Conservation (phyloP, 1,140 invertebrate species). For the Steinernema feltiae region DNA sequence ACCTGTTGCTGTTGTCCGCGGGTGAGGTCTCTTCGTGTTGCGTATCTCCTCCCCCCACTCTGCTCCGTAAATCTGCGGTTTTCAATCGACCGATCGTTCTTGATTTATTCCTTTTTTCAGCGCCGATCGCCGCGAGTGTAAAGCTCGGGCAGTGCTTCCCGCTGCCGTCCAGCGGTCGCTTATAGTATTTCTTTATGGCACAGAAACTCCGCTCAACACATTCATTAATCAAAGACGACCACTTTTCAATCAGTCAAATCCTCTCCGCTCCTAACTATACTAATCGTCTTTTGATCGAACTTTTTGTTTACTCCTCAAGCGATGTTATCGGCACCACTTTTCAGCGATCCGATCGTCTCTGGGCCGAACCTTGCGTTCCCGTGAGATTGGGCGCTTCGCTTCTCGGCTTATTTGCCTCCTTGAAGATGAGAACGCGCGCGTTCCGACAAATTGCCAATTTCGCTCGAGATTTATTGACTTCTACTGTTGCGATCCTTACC, state of each 20-base stretch:
- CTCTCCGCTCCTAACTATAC: not conserved
- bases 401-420: not conserved
- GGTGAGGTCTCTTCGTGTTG: not conserved
- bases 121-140: not conserved
- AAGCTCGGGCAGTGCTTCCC: not conserved
- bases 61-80: not conserved
- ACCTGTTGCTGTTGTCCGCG: not conserved
- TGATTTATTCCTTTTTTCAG: constrained; percentile 2
- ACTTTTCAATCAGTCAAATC: not conserved
- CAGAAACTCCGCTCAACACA: not conserved
- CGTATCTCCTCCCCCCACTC: not conserved
- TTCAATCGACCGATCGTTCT: not conserved
- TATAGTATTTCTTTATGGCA: not conserved
- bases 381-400: not conserved
- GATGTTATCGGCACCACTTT: not conserved
- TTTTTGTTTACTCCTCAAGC: not conserved
- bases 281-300: not conserved
- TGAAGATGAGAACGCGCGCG: not conserved
- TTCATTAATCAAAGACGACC: not conserved
- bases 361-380: not conserved
- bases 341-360: not conserved
- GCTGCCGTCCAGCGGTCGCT: not conserved
- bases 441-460: not conserved
- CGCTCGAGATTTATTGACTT: not conserved
- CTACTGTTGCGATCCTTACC: not conserved